phyloP scores from a whole-genome alignment of 2,888 invertebrate species.

The Tuta absoluta region DNA sequence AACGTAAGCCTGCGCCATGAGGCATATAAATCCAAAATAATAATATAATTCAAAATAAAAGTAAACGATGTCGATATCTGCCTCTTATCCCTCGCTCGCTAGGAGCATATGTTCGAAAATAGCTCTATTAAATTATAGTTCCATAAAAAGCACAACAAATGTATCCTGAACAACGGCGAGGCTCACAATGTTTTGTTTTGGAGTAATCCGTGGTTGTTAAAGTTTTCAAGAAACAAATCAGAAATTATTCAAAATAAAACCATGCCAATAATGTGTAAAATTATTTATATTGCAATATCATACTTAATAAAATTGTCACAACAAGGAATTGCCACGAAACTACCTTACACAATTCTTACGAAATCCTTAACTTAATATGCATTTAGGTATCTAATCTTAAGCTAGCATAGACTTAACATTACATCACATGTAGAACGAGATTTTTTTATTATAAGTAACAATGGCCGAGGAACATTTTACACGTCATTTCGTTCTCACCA shows the following conservation, averaged over 20 bases:
- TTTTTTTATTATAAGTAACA: conserved; percentile 70
- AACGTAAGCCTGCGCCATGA: no score
- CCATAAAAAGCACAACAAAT: no score
- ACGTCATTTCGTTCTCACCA: conserved; percentile 58
- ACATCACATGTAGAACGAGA: conserved; percentile 81
- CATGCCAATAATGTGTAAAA: conserved; percentile 65
- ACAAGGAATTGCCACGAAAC: conserved; percentile 72
- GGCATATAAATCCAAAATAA: no score
- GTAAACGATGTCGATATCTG: no score
- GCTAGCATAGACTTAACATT: conserved; percentile 70
- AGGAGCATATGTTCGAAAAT: no score
- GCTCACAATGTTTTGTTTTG: background rate
- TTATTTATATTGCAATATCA: conserved; percentile 69
- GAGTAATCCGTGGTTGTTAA: conserved; percentile 13
- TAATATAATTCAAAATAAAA: no score
- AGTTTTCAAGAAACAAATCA: background rate
- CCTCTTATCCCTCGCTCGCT: no score
- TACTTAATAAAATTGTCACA: conserved; percentile 70
- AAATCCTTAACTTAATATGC: conserved; percentile 48
- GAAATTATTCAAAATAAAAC: conserved; percentile 15
- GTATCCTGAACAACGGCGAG: no score
- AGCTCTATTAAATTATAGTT: no score
- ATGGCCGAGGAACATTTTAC: conserved; percentile 57
- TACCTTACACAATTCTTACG: conserved; percentile 65
- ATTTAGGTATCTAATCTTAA: conserved; percentile 52